Conservation (phyloP, 2,888 invertebrate species). For the Dascillus cervinus region DNA sequence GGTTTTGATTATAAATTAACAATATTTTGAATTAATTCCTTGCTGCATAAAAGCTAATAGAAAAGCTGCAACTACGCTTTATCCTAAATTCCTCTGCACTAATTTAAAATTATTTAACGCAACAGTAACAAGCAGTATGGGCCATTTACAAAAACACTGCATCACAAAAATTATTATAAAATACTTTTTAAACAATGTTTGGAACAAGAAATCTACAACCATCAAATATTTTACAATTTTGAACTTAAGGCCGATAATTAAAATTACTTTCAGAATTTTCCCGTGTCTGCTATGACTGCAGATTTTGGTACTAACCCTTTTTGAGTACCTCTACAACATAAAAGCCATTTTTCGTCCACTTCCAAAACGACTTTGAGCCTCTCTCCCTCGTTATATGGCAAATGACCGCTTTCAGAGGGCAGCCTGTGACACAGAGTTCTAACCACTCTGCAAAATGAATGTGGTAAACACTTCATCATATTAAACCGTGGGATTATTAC, state of each 20-base stretch:
- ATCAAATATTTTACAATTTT: no score
- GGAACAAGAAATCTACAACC: no score
- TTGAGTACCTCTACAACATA: conserved; percentile 68
- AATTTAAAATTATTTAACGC: no score
- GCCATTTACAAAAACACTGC: no score
- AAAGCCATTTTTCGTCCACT: conserved; percentile 66
- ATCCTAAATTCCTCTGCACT: no score
- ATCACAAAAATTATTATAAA: no score
- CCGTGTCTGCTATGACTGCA: conserved; percentile 50
- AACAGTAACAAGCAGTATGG: no score
- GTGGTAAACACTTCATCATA: conserved; percentile 2
- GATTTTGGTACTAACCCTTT: conserved; percentile 69
- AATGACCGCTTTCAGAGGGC: conserved; percentile 70
- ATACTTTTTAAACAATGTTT: no score
- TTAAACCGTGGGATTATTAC: conserved; percentile 33
- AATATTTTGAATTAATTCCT: no score
- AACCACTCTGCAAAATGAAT: conserved; percentile 51
- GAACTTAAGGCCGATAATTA: background rate
- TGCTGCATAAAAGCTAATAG: no score
- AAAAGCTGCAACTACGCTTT: no score
- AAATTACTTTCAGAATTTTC: conserved; percentile 26
- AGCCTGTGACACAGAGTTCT: conserved; percentile 65
- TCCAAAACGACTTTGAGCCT: conserved; percentile 64
- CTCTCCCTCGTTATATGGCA: conserved; percentile 72
- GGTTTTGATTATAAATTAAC: no score